Evolutionary conservation across 2,113 vertebrate species (phyloP), one percentile per base, ranked within the genome.

Genomic region (Melanerpes formicivorus): DNA sequence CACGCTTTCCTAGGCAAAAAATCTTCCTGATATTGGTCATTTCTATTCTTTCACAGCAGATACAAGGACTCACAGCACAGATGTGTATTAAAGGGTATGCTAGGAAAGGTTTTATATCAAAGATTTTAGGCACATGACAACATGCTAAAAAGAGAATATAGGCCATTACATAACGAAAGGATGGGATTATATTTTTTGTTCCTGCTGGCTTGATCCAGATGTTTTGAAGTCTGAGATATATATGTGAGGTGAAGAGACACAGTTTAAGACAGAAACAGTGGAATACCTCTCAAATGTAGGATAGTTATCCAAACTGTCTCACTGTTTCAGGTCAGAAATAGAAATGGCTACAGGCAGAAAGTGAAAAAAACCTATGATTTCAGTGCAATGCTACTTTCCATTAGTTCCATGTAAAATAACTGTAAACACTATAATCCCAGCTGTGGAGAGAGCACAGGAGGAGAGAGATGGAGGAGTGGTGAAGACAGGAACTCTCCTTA

Each of bases 111-210:
- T 92, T 86, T 32, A 66, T 78, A 16, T 77, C 46, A 78, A 90
- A 90, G 69, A 66, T 10, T 88, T 59, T 3, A 70, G 40, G 22
- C 26, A 69, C 14, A 63, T 18, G 56, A 81, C 60, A 86, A 64
- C 13, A 42, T 64, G 16, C 26, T 93, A 78, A 84, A 88, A 84
- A 83, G 67, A 90, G 72, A 91, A 91, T 85, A 88, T 55, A 86
- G 64, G 64, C 30, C 73, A 74, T 32, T 56, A 83, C 15, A 60
- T 64, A 67, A 80, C 5, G 18, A 74, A 90, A 91, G 23, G 18
- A 74, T 18, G 2, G 8, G 14, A 22, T 90, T 84, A n/a, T 29
- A 64, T 52, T 83, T 82, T 56, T 56, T 23, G 56, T 37, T 77
- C n/a, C n/a, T 77, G 9, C 25, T 64, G n/a, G n/a, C 23, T 77